Conservation (phyloP, 2,888 invertebrate species). For the Creontiades dilutus region DNA sequence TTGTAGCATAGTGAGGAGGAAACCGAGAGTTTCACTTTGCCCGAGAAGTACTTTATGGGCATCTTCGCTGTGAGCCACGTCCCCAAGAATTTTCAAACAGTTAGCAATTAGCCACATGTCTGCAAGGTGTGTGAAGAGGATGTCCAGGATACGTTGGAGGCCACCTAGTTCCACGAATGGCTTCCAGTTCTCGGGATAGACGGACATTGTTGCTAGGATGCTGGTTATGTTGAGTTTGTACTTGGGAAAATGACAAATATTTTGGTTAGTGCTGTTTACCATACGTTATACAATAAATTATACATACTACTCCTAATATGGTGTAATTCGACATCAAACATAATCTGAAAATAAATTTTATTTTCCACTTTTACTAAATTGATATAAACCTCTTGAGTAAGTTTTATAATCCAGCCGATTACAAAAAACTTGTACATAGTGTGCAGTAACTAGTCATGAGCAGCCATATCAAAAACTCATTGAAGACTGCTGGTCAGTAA, state of each 20-base stretch:
- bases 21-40: background rate
- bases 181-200: conserved; percentile 43
- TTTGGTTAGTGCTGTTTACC: background rate
- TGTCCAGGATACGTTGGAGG: background rate
- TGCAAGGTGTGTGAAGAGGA: background rate
- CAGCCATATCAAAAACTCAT: too few species aligned
- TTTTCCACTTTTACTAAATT: too few species aligned
- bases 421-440: too few species aligned
- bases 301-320: too few species aligned
- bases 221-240: background rate
- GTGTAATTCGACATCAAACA: too few species aligned
- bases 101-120: conserved; percentile 28
- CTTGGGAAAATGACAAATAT: background rate
- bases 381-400: too few species aligned
- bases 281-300: background rate
- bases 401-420: too few species aligned
- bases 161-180: background rate
- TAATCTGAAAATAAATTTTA: too few species aligned
- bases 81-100: conserved; percentile 40
- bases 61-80: conserved; percentile 38
- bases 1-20: background rate
- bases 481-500: too few species aligned
- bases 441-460: too few species aligned
- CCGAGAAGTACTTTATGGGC: background rate
- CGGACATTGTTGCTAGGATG: background rate